These are phyloP conservation scores for Anagrus nilaparvatae DNA, from an alignment of 1,140 invertebrate genomes.

Conservation along the genomic window DNA sequence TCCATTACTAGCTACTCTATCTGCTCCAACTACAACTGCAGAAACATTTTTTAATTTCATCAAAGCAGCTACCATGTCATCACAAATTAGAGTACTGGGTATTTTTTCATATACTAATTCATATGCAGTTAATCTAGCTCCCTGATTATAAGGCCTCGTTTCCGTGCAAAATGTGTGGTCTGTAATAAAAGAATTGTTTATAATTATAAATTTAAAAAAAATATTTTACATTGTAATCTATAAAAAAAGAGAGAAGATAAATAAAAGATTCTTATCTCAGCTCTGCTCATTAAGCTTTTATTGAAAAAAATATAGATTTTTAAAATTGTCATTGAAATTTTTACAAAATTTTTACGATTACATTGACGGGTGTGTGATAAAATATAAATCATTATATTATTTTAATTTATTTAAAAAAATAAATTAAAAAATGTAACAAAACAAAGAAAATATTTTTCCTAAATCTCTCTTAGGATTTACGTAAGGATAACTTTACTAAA, in stretches of 20 bases:
- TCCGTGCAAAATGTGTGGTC: conserved; percentile 92
- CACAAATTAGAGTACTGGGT: conserved; percentile 86
- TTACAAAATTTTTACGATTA: too few species aligned
- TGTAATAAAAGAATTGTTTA: conserved; percentile 35
- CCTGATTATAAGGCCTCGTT: conserved; percentile 97
- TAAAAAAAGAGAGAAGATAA: conserved; percentile 1
- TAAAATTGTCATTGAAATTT: conserved; percentile 3
- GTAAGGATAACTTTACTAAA: too few species aligned
- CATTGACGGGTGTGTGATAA: too few species aligned
- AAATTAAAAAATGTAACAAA: too few species aligned
- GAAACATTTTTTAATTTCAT: conserved; percentile 72
- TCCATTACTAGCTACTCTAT: conserved; percentile 86
- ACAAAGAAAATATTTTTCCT: too few species aligned
- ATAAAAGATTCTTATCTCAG: too few species aligned
- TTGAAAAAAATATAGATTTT: conserved; percentile 1
- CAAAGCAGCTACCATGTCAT: conserved; percentile 86
- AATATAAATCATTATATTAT: too few species aligned
- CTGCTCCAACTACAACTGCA: conserved; percentile 80
- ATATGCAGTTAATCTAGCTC: conserved; percentile 87
- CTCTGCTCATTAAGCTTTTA: background rate
- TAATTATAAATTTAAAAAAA: conserved; percentile 2
- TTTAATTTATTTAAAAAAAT: too few species aligned
- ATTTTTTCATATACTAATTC: conserved; percentile 91
- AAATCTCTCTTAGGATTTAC: too few species aligned
- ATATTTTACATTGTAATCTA: conserved; percentile 1